Conservation (phyloP, 2,113 vertebrate genomes). For the Cyprinodon tularosa region DNA sequence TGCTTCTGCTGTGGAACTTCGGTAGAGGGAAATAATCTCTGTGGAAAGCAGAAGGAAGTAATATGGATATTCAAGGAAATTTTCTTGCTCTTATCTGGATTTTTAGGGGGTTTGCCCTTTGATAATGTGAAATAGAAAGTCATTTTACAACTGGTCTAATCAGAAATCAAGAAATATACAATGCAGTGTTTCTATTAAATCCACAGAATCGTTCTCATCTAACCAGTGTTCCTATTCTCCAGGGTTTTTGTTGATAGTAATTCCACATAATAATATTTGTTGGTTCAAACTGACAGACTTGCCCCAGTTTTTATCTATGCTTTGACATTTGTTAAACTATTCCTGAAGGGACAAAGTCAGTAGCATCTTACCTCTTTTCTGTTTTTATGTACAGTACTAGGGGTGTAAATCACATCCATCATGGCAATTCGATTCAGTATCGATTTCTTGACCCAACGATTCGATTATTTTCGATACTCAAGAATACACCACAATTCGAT, state of each 20-base stretch:
- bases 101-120: constrained; percentile 45
- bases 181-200: constrained; percentile 13
- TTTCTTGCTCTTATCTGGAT: constrained; percentile 12
- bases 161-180: constrained; percentile 44
- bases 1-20: constrained; percentile 10
- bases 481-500: too few relatives aligned
- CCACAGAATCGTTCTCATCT: not conserved
- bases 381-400: too few relatives aligned
- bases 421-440: too few relatives aligned
- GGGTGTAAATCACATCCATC: too few relatives aligned
- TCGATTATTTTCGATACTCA: too few relatives aligned
- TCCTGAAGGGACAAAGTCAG: too few relatives aligned
- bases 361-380: too few relatives aligned
- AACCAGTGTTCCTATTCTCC: constrained; percentile 16
- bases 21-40: constrained; percentile 2
- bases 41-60: constrained; percentile 21
- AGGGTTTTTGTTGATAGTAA: not conserved
- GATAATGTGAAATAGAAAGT: constrained; percentile 19
- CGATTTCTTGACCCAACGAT: too few relatives aligned
- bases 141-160: constrained; percentile 29
- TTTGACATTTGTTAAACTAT: too few relatives aligned
- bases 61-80: constrained; percentile 1
- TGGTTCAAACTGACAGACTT: constrained; percentile 16
- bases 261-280: constrained; percentile 14
- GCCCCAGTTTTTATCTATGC: too few relatives aligned